Percentiles rank a stretch among this genome's conserved stretches.
phyloP scores from a whole-genome alignment of 1,140 invertebrate species.

The Neoseiulus cucumeris region DNA sequence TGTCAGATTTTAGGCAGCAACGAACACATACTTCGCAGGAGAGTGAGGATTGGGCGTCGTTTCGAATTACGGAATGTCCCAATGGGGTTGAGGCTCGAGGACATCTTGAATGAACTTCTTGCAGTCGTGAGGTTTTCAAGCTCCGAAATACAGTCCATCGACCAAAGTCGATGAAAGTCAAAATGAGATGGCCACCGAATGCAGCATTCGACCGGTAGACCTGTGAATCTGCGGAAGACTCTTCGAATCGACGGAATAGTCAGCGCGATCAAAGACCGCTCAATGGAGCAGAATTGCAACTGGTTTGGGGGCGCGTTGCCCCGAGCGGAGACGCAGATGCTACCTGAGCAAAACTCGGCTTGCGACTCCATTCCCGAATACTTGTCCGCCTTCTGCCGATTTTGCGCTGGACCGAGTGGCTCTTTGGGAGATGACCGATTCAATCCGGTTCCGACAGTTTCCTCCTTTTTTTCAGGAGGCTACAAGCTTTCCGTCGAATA shows the following conservation, averaged over 20 bases:
- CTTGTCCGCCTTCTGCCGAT: background rate
- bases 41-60: too few species aligned
- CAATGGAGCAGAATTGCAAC: conserved; percentile 47
- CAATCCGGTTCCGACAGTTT: background rate
- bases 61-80: too few species aligned
- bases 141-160: too few species aligned
- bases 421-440: background rate
- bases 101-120: background rate
- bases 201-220: conserved; percentile 21
- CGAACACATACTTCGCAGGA: too few species aligned
- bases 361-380: too few species aligned
- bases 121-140: too few species aligned
- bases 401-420: background rate
- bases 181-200: background rate
- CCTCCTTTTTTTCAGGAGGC: conserved; percentile 20
- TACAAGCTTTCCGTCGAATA: conserved; percentile 56
- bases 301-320: conserved; percentile 45
- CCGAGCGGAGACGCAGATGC: conserved; percentile 55
- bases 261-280: conserved; percentile 62
- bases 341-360: conserved; percentile 34
- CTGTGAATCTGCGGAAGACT: conserved; percentile 36
- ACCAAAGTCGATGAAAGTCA: conserved; percentile 12
- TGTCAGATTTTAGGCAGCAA: too few species aligned
- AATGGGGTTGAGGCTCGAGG: background rate
- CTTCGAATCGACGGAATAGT: conserved; percentile 74